phyloP scores from a whole-genome alignment of 2,113 vertebrate species.

The Pleuronectes platessa region DNA sequence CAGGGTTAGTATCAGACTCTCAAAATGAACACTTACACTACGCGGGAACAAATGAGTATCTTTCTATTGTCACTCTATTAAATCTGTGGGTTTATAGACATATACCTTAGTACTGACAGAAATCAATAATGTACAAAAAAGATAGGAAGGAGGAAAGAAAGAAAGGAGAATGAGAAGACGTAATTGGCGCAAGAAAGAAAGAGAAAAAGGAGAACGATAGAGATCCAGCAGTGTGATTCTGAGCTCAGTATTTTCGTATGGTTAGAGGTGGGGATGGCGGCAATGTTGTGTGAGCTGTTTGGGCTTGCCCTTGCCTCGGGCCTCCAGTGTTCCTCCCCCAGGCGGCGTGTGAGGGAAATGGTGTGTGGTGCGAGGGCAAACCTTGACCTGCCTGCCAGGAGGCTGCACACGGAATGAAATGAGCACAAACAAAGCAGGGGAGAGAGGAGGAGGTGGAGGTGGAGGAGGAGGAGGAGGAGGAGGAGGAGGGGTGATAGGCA shows the following conservation, averaged over 20 bases:
- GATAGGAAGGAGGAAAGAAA: conserved; percentile 28
- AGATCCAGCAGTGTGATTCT: conserved; percentile 49
- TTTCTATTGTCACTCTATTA: conserved; percentile 81
- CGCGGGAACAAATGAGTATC: conserved; percentile 85
- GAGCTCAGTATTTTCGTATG: conserved; percentile 46
- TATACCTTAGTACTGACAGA: conserved; percentile 77
- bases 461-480: conserved; percentile 29
- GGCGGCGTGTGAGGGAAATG: conserved; percentile 89
- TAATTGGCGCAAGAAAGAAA: conserved; percentile 38
- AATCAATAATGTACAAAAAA: conserved; percentile 77
- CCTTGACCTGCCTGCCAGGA: conserved; percentile 95
- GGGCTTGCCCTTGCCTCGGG: conserved; percentile 92
- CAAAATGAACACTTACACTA: conserved; percentile 99
- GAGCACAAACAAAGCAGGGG: conserved; percentile 85
- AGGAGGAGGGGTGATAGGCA: conserved; percentile 49
- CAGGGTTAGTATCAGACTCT: conserved; percentile 99
- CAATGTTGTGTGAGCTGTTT: conserved; percentile 77
- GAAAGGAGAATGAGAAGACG: conserved; percentile 19
- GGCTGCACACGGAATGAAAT: conserved; percentile 86
- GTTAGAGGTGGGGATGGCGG: conserved; percentile 75
- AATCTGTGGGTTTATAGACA: conserved; percentile 80
- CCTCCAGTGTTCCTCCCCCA: conserved; percentile 91
- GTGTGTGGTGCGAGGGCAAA: conserved; percentile 94
- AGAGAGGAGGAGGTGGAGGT: conserved; percentile 40
- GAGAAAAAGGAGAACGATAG: conserved; percentile 31